phyloP scores from a whole-genome alignment of 2,113 vertebrate genomes.

The Aspiorhynchus laticeps region DNA sequence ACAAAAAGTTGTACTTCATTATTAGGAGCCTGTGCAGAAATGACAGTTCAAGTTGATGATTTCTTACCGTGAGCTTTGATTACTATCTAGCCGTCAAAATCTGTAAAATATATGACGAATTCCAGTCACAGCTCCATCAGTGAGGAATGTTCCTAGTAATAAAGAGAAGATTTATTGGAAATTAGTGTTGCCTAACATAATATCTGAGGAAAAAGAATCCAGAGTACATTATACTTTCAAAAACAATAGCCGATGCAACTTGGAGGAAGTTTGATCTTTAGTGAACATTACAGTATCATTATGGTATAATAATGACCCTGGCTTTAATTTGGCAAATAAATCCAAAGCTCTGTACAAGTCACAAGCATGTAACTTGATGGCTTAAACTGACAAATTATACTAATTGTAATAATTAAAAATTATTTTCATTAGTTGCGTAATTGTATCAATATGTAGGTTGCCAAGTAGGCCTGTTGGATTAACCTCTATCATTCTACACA shows the following conservation, averaged over 20 bases:
- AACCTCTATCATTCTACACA: background rate
- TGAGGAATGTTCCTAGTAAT: background rate
- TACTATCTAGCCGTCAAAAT: background rate
- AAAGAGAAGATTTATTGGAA: background rate
- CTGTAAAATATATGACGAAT: background rate
- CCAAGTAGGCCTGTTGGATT: constrained; percentile 3
- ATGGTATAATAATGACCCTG: background rate
- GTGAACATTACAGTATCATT: background rate
- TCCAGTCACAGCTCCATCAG: constrained; percentile 22
- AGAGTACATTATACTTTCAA: background rate
- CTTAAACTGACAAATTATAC: background rate
- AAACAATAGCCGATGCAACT: background rate
- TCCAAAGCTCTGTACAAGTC: background rate
- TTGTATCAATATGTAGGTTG: background rate
- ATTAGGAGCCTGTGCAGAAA: background rate
- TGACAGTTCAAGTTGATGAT: constrained; percentile 7
- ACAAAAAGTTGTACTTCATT: background rate
- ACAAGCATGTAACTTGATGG: background rate
- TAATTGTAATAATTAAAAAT: background rate
- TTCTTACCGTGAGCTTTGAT: constrained; percentile 4
- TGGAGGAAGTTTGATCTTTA: background rate
- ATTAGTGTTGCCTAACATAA: constrained; percentile 19
- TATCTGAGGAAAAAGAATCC: background rate
- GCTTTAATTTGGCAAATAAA: background rate
- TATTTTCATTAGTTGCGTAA: background rate